Evolutionary conservation across 2,888 invertebrate species (phyloP), one percentile per base, ranked within the genome.

Genomic region (Apamea crenata): DNA sequence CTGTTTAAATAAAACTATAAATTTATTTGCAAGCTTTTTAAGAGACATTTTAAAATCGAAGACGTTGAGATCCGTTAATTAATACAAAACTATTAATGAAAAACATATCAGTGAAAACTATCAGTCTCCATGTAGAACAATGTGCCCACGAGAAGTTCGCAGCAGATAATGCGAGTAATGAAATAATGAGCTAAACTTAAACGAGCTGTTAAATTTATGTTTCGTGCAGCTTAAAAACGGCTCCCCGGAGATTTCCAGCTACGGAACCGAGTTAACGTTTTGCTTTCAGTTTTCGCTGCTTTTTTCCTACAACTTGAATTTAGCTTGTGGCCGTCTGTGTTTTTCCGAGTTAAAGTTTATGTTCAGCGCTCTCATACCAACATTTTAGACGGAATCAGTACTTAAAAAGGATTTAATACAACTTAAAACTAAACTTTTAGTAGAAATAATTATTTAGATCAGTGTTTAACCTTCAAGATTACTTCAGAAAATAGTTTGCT

Each of bases 141-240:
- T n/a, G 74, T 87, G 90, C 88, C 87, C 84, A 80, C 85, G 77
- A 88, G 89, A 91, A 90, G 77, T 89, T 85, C 86, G 87, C 88
- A 91, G 90, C 91, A 93, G 93, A 94, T 95, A 96, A 94, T 92
- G 88, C 91, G 92, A 91, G 92, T 95, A 95, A 96, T 96, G 93
- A 95, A 96, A 95, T 96, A 96, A 96, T 96, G 95, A 96, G 95
- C 93, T 94, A 93, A 96, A 95, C 95, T 96, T 94, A 94, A 96
- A 95, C 95, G 94, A 96, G 95, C 96, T 95, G 95, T 94, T 93
- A 95, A 96, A 96, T 96, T 94, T 96, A 96, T 95, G 95, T 96
- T 96, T 96, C 94, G 94, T 95, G 91, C 94, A 94, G 95, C 95
- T 96, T 96, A 95, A 95, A 96, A 96, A 95, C 95, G 94, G 93